A percentile compares a stretch with the other conserved stretches of the same genome.
Evolutionary conservation across 2,113 vertebrate genomes (phyloP).

Genomic region (Cnemophilus loriae): DNA sequence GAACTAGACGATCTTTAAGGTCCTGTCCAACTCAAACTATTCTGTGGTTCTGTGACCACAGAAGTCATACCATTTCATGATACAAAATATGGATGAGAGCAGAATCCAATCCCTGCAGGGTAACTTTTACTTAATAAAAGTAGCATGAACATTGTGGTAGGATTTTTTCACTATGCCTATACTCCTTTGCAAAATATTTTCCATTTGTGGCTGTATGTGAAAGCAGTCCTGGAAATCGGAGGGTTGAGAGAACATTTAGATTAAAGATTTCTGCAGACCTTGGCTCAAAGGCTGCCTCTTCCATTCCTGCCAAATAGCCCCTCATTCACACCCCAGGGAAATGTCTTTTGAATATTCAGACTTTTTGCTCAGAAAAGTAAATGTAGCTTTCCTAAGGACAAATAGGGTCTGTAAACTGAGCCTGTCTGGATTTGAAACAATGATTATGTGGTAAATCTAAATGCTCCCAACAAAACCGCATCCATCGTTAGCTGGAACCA

Average conservation of each 20-base stretch:
- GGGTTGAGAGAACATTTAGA: neutral
- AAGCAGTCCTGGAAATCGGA: neutral
- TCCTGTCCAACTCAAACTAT: neutral
- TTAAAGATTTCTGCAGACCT: neutral
- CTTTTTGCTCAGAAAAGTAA: neutral
- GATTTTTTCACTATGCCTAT: neutral
- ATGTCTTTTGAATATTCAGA: neutral
- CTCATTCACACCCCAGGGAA: neutral
- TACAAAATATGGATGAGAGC: neutral
- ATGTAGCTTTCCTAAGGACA: neutral
- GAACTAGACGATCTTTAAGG: neutral
- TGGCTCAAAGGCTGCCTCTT: neutral
- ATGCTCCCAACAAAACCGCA: neutral
- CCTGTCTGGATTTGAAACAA: neutral
- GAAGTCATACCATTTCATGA: neutral
- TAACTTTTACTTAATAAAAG: neutral
- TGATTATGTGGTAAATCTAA: neutral
- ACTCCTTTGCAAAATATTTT: neutral
- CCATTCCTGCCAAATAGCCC: neutral
- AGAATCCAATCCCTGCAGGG: neutral
- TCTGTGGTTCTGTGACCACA: neutral
- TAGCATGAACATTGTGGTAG: neutral
- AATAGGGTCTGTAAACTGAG: neutral
- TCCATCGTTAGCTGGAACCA: neutral
- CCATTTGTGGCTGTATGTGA: neutral